A percentile compares a stretch with the other conserved stretches of the same genome.
Evolutionary conservation across 2,113 vertebrate species (phyloP).

Genomic region (Limnothrissa miodon): DNA sequence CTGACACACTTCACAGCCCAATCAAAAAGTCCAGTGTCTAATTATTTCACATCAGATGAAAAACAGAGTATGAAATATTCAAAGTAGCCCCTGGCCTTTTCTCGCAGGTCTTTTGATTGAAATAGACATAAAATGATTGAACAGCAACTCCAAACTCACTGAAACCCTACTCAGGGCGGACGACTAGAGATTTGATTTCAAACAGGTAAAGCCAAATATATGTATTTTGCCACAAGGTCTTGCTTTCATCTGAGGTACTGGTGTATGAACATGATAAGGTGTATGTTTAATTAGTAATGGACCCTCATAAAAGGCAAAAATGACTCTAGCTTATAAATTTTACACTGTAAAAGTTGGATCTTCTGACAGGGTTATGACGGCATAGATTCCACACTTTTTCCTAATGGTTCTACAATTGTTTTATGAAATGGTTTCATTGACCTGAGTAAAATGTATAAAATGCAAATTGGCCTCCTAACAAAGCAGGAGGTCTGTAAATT

Average conservation of each 20-base stretch:
- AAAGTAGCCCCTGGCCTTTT: slow-evolving; percentile 19
- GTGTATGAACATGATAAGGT: background rate
- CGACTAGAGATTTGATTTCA: background rate
- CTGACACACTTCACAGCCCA: background rate
- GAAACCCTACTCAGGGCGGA: background rate
- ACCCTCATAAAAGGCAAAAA: background rate
- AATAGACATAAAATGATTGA: slow-evolving; percentile 12
- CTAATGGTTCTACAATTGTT: background rate
- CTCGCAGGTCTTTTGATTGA: slow-evolving; percentile 8
- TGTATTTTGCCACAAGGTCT: slow-evolving; percentile 17
- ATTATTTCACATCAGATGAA: slow-evolving; percentile 27
- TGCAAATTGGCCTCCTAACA: background rate
- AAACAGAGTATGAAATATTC: slow-evolving; percentile 28
- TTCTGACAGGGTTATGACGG: background rate
- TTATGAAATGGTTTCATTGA: background rate
- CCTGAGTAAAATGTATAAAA: background rate
- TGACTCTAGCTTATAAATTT: background rate
- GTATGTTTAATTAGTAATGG: slow-evolving; percentile 11
- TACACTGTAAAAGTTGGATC: background rate
- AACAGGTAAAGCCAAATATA: slow-evolving; percentile 9
- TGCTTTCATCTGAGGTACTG: background rate
- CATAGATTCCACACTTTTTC: background rate
- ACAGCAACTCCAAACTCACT: background rate
- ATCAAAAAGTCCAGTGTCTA: slow-evolving; percentile 23
- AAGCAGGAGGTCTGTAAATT: background rate